A percentile compares a stretch with the other conserved stretches of the same genome.
Evolutionary conservation across 2,113 vertebrate genomes (phyloP).

Genomic region (Loxodonta africana): DNA sequence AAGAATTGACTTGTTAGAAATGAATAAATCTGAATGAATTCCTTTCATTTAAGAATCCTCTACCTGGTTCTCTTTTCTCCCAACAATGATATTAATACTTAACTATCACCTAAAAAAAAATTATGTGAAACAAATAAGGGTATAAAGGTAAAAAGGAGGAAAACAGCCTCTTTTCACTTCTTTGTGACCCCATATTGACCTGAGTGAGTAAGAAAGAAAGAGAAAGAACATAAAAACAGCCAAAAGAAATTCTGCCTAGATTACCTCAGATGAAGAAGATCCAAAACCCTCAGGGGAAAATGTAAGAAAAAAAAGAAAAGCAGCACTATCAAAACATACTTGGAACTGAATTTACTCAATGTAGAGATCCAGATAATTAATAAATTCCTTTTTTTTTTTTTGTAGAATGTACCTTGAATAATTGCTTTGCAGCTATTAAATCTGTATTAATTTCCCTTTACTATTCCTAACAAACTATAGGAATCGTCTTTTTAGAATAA

Average conservation of each 20-base stretch:
- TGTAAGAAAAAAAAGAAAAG: background rate
- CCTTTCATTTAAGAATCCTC: slow-evolving; percentile 48
- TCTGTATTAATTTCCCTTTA: background rate
- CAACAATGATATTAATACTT: slow-evolving; percentile 57
- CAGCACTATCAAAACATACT: background rate
- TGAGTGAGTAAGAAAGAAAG: background rate
- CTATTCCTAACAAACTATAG: slow-evolving; percentile 45
- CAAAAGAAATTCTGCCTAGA: slow-evolving; percentile 37
- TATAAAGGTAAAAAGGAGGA: slow-evolving; percentile 22
- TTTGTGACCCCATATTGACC: background rate
- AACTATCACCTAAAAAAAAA: background rate
- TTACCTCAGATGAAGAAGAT: background rate
- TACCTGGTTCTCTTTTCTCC: background rate
- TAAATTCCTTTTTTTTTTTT: background rate
- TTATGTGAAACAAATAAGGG: background rate
- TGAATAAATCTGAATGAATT: slow-evolving; percentile 1
- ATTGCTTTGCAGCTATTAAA: slow-evolving; percentile 25
- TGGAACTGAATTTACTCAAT: slow-evolving; percentile 34
- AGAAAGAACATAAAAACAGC: background rate
- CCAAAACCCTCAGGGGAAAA: background rate
- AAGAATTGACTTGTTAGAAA: slow-evolving; percentile 16
- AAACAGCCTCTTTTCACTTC: slow-evolving; percentile 47
- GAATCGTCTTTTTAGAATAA: slow-evolving; percentile 59
- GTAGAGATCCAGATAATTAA: background rate
- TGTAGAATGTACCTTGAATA: background rate